Conservation (phyloP, 2,113 vertebrate genomes). For the Microtus oregoni region DNA sequence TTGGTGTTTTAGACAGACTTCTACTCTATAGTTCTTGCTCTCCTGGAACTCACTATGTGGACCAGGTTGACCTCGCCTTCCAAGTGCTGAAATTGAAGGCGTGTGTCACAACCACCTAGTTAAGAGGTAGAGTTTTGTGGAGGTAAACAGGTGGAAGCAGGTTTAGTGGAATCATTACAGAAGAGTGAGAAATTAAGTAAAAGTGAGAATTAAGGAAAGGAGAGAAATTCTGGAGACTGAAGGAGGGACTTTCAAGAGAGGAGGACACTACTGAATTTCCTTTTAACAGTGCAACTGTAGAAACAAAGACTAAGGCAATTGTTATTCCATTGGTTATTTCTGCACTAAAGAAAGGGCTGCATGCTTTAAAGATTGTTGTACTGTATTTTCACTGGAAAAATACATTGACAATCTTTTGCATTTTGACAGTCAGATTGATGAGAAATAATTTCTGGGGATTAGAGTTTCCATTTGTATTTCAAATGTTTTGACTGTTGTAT, state of each 20-base stretch:
- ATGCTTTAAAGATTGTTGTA: neutral
- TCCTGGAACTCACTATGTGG: neutral
- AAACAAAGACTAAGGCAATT: neutral
- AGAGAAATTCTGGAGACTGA: neutral
- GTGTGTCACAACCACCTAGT: no score
- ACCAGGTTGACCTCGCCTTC: accelerated
- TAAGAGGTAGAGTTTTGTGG: neutral
- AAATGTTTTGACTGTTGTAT: neutral
- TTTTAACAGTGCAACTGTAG: neutral
- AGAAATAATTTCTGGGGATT: neutral
- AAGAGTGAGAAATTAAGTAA: neutral
- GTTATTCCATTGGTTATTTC: neutral
- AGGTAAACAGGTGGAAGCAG: neutral
- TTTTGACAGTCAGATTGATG: neutral
- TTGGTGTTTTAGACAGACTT: neutral
- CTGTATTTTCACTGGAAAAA: neutral
- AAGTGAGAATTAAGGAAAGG: neutral
- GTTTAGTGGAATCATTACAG: neutral
- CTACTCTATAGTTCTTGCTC: neutral
- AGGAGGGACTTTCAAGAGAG: neutral
- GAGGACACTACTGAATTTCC: neutral
- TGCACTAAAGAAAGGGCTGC: neutral
- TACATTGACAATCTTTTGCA: neutral
- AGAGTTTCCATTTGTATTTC: neutral
- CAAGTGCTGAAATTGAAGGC: neutral